Evolutionary conservation across 2,113 vertebrate genomes (phyloP), one percentile per base, ranked within the genome.

Genomic region (Aspiorhynchus laticeps): DNA sequence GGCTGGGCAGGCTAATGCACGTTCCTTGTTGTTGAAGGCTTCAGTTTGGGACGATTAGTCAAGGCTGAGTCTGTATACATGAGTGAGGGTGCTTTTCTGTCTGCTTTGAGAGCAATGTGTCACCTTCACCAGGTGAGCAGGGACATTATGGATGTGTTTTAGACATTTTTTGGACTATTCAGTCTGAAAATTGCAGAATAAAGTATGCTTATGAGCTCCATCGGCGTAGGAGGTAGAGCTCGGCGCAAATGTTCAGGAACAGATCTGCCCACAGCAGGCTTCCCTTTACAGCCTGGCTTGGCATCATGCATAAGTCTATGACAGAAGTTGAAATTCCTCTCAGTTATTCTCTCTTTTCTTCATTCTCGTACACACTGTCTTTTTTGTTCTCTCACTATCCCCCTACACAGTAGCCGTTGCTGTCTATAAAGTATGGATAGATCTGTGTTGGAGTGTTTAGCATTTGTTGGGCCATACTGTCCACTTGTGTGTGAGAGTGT

Each of bases 1-100:
- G 88, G 86, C 86, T 87, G 88, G 88, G 89, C 94, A 94, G 89
- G 93, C 85, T 91, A 74, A 86, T 91, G 89, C 93, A 91, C 4
- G 91, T 65, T 87, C 41, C 84, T 77, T 87, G 59, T 51, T 69
- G 79, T 67, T 48, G 10, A 36, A 79, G 53, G 8, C 38, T 75
- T 75, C 56, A 74, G 81, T 88, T 82, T 33, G 48, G 61, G 41
- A 56, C 59, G 26, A 75, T 87, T 89, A 90, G 82, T 87, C 87
- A 87, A 73, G 41, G 74, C 36, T 86, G 41, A 83, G 74, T 86
- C 61, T 87, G 78, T 78, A 65, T 69, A 80, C 36, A 83, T 81
- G 71, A 79, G 86, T 87, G 24, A 76, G 75, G 79, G 51, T 85
- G 56, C 48, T 38, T 78, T 80, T 86, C 84, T 10, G 61, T 69